phyloP scores from a whole-genome alignment of 2,797 vertebrate genomes.

The Rhinatrema bivittatum region DNA sequence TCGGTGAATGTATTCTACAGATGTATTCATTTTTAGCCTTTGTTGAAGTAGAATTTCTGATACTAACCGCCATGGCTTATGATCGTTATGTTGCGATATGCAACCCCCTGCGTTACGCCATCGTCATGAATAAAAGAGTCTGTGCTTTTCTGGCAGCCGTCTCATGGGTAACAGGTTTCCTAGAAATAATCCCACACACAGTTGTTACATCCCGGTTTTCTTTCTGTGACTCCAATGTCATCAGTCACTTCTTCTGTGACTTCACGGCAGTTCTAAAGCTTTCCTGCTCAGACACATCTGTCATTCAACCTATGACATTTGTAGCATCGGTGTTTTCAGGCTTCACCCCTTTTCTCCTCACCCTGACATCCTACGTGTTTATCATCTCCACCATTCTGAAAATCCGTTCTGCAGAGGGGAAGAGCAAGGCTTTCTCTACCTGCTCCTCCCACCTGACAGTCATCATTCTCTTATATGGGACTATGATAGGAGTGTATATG shows the following conservation, averaged over 20 bases:
- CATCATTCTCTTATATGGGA: conserved; percentile 18
- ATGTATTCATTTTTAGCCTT: conserved; percentile 22
- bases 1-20: conserved; percentile 6
- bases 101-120: conserved; percentile 22
- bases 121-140: conserved; percentile 14
- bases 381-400: conserved; percentile 9
- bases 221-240: conserved; percentile 14
- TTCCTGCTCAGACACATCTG: too few relatives aligned
- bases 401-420: conserved; percentile 8
- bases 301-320: too few relatives aligned
- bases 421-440: conserved; percentile 25
- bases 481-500: conserved; percentile 17
- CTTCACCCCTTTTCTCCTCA: conserved; percentile 16
- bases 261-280: conserved; percentile 14
- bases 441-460: conserved; percentile 20
- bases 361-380: conserved; percentile 17
- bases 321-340: conserved; percentile 7
- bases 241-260: conserved; percentile 32
- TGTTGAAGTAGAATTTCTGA: conserved; percentile 19
- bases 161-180: conserved; percentile 16
- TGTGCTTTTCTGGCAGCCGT: conserved; percentile 11
- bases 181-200: neutral
- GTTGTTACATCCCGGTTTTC: neutral
- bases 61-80: conserved; percentile 28
- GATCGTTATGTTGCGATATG: conserved; percentile 32